Conservation (phyloP, 1,140 invertebrate genomes). For the Maniola jurtina region DNA sequence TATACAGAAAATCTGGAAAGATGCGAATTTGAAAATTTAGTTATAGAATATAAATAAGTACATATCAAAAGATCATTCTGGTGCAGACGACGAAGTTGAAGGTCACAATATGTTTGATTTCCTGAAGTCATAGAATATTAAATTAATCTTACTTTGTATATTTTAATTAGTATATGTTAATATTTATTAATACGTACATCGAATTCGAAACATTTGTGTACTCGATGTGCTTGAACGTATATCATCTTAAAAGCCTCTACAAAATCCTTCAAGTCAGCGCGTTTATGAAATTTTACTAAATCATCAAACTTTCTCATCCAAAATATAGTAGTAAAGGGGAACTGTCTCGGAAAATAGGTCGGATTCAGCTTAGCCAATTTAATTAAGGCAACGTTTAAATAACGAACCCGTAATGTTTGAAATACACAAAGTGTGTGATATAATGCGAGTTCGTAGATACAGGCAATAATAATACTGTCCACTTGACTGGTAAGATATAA, state of each 20-base stretch:
- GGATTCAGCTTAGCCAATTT: constrained; percentile 44
- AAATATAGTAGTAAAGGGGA: constrained; percentile 43
- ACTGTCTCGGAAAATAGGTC: constrained; percentile 42
- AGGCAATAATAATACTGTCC: not conserved
- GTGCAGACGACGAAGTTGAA: too few relatives aligned
- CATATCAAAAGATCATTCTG: too few relatives aligned
- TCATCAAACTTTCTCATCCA: constrained; percentile 46
- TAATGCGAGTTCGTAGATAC: not conserved
- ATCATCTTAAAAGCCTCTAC: constrained; percentile 40
- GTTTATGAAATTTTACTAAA: constrained; percentile 42
- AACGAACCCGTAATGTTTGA: constrained; percentile 43
- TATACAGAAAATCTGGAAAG: not conserved
- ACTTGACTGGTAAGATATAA: not conserved
- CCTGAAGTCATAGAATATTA: too few relatives aligned
- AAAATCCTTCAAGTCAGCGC: constrained; percentile 35
- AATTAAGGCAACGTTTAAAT: constrained; percentile 52
- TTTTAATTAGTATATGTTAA: too few relatives aligned
- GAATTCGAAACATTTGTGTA: constrained; percentile 42
- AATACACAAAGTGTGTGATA: not conserved
- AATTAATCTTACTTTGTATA: too few relatives aligned
- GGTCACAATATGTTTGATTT: too few relatives aligned
- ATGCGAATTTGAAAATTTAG: too few relatives aligned
- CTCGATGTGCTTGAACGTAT: constrained; percentile 32
- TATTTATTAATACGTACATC: constrained; percentile 50
- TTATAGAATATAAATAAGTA: too few relatives aligned